phyloP scores from a whole-genome alignment of 2,797 vertebrate genomes.

The Crenichthys baileyi region DNA sequence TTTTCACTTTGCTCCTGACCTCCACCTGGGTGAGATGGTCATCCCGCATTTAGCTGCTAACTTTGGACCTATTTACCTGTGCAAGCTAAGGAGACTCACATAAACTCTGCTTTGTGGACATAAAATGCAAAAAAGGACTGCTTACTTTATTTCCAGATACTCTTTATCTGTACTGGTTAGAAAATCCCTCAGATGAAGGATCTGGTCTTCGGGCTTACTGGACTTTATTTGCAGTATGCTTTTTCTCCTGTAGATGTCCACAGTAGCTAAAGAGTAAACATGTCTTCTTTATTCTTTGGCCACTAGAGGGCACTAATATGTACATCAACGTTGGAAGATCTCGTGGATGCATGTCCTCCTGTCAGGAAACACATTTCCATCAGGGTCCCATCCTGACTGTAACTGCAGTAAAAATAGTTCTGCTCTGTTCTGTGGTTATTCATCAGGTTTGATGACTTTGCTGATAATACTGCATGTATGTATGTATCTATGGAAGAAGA shows the following conservation, averaged over 20 bases:
- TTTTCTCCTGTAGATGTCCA: slow-evolving; percentile 59
- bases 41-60: slow-evolving; percentile 92
- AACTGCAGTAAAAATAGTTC: slow-evolving; percentile 36
- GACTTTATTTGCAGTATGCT: slow-evolving; percentile 28
- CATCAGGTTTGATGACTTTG: slow-evolving; percentile 70
- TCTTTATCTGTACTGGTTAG: neutral
- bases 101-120: slow-evolving; percentile 54
- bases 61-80: slow-evolving; percentile 95
- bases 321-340: slow-evolving; percentile 3
- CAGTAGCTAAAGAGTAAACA: slow-evolving; percentile 22
- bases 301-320: slow-evolving; percentile 48
- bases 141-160: neutral
- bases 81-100: slow-evolving; percentile 84
- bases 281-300: slow-evolving; percentile 1
- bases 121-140: neutral
- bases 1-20: slow-evolving; percentile 85
- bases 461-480: slow-evolving; percentile 55
- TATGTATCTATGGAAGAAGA: slow-evolving; percentile 19
- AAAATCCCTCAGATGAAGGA: too few species aligned
- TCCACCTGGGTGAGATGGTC: slow-evolving; percentile 89
- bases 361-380: slow-evolving; percentile 37
- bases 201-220: too few species aligned
- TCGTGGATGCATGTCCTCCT: slow-evolving; percentile 8
- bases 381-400: slow-evolving; percentile 40
- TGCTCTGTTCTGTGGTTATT: slow-evolving; percentile 56